Base-by-base conservation (phyloP, 1,140 invertebrate species). In the Episyrphus balteatus region DNA sequence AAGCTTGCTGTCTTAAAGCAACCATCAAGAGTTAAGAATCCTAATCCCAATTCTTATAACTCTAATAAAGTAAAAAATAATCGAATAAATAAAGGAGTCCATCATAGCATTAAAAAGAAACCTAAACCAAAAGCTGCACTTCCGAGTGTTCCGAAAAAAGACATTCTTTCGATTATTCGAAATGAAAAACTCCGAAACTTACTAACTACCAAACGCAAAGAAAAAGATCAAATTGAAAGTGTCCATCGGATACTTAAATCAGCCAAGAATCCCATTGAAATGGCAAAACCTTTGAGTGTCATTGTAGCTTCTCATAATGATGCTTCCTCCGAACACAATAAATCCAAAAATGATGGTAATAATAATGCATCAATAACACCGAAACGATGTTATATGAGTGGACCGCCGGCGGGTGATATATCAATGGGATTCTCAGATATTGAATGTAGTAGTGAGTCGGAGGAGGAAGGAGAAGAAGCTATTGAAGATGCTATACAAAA, bases 261-360 rank as follows among this genome's bases (percentile, higher is more conserved):
- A 2, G 57, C 55, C 12, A 40, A 46, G 14, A 57, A 66, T 55
- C 63, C 63, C 9, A 66, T 66, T 17, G 54, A 66, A 49, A 64
- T 64, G 61, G 63, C 63, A 1, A 56, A 56, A 34, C 63, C 63
- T 0, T 42, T 66, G 1, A 61, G 53, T 30, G 42, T 53, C 3
- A 26, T 26, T 8, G 3, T 8, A 8, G 8, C 3, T 8, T 46
- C 60, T 9, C 33, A 26, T 12, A 19, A 18, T 2, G 54, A 50
- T 7, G 54, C 60, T 45, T 56, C 53, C 26, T 56, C 55, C 18
- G 60, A 66, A 30, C 57, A 60, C 14, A 61, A 62, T 36, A 51
- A 53, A 5, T 50, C 50, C 30, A 18, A 48, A n/a, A 33, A 13
- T n/a, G 26, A 10, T 11, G 13, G 15, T 21, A 13, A 11, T 5